Base-by-base conservation (phyloP, 2,888 invertebrate species). In the Calephelis perditalis region DNA sequence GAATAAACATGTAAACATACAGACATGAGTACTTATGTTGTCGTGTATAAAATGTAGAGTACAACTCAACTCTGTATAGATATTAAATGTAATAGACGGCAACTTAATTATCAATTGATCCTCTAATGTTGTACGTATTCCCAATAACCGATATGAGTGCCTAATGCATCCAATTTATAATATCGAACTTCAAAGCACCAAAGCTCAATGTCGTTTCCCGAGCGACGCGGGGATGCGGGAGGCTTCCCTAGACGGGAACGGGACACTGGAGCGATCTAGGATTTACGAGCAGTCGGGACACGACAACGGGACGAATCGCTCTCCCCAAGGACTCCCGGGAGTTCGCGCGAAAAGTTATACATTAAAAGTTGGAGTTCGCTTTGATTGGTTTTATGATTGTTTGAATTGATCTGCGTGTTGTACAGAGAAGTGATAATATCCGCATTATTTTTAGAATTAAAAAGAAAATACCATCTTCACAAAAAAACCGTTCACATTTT, bases 191-290 rank as follows among this genome's bases (percentile, higher is more conserved):
- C 52, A 64, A 55, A 59, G 54, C 57, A 56, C 44, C 54, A 58
- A 63, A 63, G 70, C 73, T 81, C 79, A 77, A 75, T 79, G 75
- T 72, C 77, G 81, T 79, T 79, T 73, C 81, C 81, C 73, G 64
- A 78, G 81, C 72, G 74, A 79, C 79, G 76, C 66, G 72, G 71
- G 67, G 67, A 63, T 61, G 68, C 68, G 68, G 68, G 67, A 63
- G 62, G 67, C 65, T 71, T 73, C 73, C 73, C 67, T 61, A 66
- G 75, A 62, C 60, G 68, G 68, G 68, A 65, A 62, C 61, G 68
- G 68, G 68, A 65, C 60, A 62, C 71, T 68, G 70, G 70, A 71
- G 67, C 70, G 68, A 64, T 73, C 71, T 70, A 74, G 71, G 72
- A 70, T 70, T 67, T 71, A 71, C 70, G 67, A 68, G 67, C 75